Base-by-base conservation (phyloP, 2,113 vertebrate species). In the Thermophis baileyi region DNA sequence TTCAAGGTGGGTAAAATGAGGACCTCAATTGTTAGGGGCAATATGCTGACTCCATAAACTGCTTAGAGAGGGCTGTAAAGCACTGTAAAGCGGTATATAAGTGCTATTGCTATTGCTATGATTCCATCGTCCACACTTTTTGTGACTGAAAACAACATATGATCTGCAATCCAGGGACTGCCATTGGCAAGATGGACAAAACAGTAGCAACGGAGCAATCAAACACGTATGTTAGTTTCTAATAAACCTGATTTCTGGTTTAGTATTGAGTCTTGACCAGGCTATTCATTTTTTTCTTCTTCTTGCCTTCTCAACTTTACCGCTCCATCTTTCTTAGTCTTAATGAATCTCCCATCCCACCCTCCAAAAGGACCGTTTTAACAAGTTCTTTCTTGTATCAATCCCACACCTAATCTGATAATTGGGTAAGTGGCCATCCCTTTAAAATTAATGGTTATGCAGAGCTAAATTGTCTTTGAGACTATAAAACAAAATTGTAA, bases 371-470 rank as follows among this genome's bases (percentile, higher is more conserved):
- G 87, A 88, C 92, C 40, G 46, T 94, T 92, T 91, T 74, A 63
- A 1, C 94, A n/a, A 96, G 95, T 94, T 10, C 90, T 93, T 94
- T 95, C 86, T 95, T 94, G 94, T 90, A 92, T 51, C 30, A 90
- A 92, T 54, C 53, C 91, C 25, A 20, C 91, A 11, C 92, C 63
- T 94, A 94, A 94, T 93, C 93, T 51, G 93, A 74, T 92, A 95
- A 89, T 51, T 54, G 91, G 92, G 50, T 93, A 93, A 92, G n/a
- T 74, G 92, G 30, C 12, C 92, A 20, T 46, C 89, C 89, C 94
- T 91, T 89, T 93, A 12, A 95, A 95, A 96, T 94, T 94, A 94
- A 51, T 40, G 92, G 92, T 87, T 93, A 89, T 51, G 81, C 81
- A 44, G 53, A 25, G 88, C 35, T 60, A 85, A 22, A 54, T 18